Percentiles rank a stretch among this genome's conserved stretches.
phyloP scores from a whole-genome alignment of 2,888 invertebrate genomes.

The Dilophus febrilis region DNA sequence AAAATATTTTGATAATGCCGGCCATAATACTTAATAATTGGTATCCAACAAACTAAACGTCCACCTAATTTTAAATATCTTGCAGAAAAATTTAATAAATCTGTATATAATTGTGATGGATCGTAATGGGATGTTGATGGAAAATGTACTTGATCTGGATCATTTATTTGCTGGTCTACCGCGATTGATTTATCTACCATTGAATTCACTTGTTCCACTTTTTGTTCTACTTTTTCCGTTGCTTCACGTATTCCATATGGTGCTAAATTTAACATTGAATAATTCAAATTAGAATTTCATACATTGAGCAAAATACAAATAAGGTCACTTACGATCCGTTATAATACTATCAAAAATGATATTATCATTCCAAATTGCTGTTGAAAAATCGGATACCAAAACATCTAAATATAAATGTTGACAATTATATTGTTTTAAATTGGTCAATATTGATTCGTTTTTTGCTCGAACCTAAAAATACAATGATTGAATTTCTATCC shows the following conservation, averaged over 20 bases:
- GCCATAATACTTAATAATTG: slow-evolving; percentile 41
- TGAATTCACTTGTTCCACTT: slow-evolving; percentile 28
- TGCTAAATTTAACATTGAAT: too few relatives aligned
- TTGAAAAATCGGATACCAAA: slow-evolving; percentile 80
- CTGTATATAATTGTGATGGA: slow-evolving; percentile 62
- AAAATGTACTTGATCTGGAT: too few relatives aligned
- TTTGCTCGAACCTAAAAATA: slow-evolving; percentile 40
- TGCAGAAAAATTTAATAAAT: slow-evolving; percentile 71
- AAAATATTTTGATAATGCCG: not conserved
- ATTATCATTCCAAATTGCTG: slow-evolving; percentile 54
- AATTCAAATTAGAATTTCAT: too few relatives aligned
- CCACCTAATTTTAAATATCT: slow-evolving; percentile 56
- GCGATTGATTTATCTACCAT: slow-evolving; percentile 14
- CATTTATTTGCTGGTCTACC: slow-evolving; percentile 30
- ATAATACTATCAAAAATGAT: slow-evolving; percentile 78
- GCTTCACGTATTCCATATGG: slow-evolving; percentile 96
- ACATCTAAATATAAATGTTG: slow-evolving; percentile 66
- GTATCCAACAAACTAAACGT: slow-evolving; percentile 89
- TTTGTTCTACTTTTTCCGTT: slow-evolving; percentile 51
- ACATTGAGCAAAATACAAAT: too few relatives aligned
- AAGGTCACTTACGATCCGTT: slow-evolving; percentile 78
- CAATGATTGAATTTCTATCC: not conserved
- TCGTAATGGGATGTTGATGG: slow-evolving; percentile 77
- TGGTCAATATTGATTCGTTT: slow-evolving; percentile 76
- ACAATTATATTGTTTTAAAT: slow-evolving; percentile 76